phyloP scores from a whole-genome alignment of 1,140 invertebrate species.

The Drosophila sp. region DNA sequence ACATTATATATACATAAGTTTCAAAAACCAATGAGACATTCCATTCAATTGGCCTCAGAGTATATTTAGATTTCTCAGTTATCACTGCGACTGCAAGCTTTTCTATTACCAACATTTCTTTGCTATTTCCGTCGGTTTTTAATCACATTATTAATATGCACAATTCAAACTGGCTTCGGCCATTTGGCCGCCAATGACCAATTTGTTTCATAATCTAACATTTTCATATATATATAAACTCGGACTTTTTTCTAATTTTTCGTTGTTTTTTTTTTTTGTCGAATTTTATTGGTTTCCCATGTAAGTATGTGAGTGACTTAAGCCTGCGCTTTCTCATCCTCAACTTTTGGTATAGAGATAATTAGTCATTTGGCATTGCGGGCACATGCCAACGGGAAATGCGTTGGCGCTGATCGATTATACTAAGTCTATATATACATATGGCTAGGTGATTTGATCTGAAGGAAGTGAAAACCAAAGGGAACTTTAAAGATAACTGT shows the following conservation, averaged over 20 bases:
- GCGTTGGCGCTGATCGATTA: slow-evolving; percentile 14
- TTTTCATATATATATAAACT: slow-evolving; percentile 18
- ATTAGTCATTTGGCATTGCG: slow-evolving; percentile 67
- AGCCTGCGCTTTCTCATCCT: slow-evolving; percentile 40
- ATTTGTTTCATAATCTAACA: slow-evolving; percentile 59
- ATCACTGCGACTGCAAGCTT: slow-evolving; percentile 12
- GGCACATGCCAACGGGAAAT: slow-evolving; percentile 53
- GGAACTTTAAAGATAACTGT: background rate
- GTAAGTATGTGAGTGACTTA: slow-evolving; percentile 41
- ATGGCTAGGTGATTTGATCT: slow-evolving; percentile 9
- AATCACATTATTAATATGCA: slow-evolving; percentile 68
- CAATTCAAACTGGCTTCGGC: slow-evolving; percentile 29
- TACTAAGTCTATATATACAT: background rate
- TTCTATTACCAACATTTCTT: slow-evolving; percentile 42
- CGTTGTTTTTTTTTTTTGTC: slow-evolving; percentile 30
- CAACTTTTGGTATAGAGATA: slow-evolving; percentile 56
- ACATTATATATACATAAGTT: background rate
- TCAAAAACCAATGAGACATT: slow-evolving; percentile 3
- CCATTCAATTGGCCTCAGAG: background rate
- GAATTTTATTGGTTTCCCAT: slow-evolving; percentile 44
- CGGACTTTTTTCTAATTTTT: too few relatives aligned
- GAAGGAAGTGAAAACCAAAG: slow-evolving; percentile 5
- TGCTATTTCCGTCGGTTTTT: slow-evolving; percentile 48
- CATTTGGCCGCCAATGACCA: slow-evolving; percentile 46
- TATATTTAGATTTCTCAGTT: slow-evolving; percentile 26